These are phyloP conservation scores for Petromus typicus DNA, from an alignment of 2,113 vertebrate genomes.

Conservation along the genomic window DNA sequence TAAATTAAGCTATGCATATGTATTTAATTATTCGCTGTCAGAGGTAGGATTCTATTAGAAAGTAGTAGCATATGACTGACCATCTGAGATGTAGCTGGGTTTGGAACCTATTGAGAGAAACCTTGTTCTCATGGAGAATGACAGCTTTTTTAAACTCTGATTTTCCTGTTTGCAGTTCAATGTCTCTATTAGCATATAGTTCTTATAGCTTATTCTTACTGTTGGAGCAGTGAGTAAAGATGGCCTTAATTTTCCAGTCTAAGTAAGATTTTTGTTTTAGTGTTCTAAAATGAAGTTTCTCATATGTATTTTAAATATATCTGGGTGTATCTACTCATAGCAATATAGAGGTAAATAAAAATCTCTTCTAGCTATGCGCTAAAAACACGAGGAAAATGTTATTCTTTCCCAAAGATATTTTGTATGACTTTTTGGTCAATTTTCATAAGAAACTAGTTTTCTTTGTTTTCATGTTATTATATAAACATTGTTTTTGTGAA, in stretches of 20 bases:
- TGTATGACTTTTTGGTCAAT: conserved; percentile 3
- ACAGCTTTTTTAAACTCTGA: background rate
- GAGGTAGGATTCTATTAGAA: background rate
- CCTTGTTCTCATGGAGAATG: background rate
- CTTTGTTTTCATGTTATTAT: conserved; percentile 9
- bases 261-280: background rate
- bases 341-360: background rate
- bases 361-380: background rate
- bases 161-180: background rate
- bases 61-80: background rate
- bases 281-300: background rate
- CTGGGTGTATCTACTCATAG: background rate
- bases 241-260: background rate
- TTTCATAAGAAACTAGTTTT: background rate
- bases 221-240: background rate
- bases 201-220: background rate
- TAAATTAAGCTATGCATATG: background rate
- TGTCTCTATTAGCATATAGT: background rate
- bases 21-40: background rate
- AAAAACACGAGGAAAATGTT: conserved; percentile 23
- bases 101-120: background rate
- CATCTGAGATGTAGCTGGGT: background rate
- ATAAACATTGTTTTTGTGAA: conserved; percentile 50
- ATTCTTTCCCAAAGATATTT: background rate
- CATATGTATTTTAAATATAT: background rate